Base-by-base conservation (phyloP, 2,113 vertebrate species). In the Cyanistes caeruleus region DNA sequence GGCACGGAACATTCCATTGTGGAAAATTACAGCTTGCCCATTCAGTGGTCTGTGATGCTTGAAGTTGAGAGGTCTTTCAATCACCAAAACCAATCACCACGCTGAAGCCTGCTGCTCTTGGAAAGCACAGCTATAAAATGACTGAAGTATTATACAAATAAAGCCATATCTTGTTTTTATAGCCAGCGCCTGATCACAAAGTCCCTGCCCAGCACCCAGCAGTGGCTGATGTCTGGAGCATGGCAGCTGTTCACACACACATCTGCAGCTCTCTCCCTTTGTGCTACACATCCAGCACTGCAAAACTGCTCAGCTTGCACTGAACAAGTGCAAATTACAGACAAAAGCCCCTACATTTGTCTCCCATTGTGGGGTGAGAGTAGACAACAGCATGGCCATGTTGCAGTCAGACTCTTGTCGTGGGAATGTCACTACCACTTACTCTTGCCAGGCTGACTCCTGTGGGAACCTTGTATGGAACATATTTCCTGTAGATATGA, bases 401-500 rank as follows among this genome's bases (percentile, higher is more conserved):
- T 1, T 85, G 74, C 35, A 87, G 72, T 13, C 44, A 62, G 70
- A 35, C 15, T 87, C 5, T 30, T 44, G 14, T 30, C 0, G 0
- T 9, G 23, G 25, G 15, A 93, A 95, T 56, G 74, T 37, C 39
- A 44, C 2, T 60, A 52, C 48, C 93, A 96, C 97, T 98, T 98
- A 99, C 99, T 98, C 98, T 98, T 27, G 99, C 99, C 92, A 99
- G 96, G 94, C 99, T 99, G 97, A 99, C 98, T 58, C 99, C 99
- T 18, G 99, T 98, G 4, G 99, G 99, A 60, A 99, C 99, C 84
- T 99, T 99, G 97, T 99, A 99, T 13, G 99, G 99, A 60, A 99
- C 99, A 1, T 99, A 99, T 97, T 99, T 99, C 95, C 99, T 98
- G 97, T 99, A 99, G 97, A 99, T 99, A 89, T 99, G 99, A 17